Evolutionary conservation across 2,113 vertebrate species (phyloP).

Genomic region (Dicrurus megarhynchus): DNA sequence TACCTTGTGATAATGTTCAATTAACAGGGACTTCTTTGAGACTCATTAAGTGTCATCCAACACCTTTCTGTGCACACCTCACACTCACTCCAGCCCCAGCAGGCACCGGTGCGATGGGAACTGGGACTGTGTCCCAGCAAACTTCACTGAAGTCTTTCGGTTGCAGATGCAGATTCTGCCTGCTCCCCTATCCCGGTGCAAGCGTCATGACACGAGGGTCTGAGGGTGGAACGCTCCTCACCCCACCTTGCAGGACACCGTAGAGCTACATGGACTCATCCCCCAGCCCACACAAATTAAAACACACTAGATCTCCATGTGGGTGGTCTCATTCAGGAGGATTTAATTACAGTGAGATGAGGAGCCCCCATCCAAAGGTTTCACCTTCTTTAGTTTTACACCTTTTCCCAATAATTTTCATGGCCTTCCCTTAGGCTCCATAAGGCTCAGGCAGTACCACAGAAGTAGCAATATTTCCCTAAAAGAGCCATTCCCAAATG

Average conservation of each 20-base stretch:
- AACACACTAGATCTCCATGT: neutral
- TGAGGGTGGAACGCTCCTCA: neutral
- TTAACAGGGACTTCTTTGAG: neutral
- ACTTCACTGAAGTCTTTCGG: accelerated
- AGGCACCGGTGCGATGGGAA: too few species aligned
- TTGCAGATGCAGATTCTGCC: neutral
- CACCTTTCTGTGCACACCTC: neutral
- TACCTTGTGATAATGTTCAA: neutral
- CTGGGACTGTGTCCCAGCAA: accelerated
- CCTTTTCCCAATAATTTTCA: accelerated
- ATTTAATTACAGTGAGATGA: neutral
- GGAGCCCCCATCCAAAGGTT: neutral
- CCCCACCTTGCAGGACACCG: neutral
- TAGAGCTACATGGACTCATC: neutral
- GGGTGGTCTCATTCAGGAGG: neutral
- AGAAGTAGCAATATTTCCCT: neutral
- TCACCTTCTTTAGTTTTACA: neutral
- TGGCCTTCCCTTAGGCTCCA: neutral
- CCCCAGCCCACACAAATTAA: neutral
- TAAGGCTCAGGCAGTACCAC: neutral
- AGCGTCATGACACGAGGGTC: neutral
- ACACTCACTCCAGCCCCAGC: accelerated
- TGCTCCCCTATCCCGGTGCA: neutral
- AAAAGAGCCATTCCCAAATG: neutral
- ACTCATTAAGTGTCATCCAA: neutral